Base-by-base conservation (phyloP, 2,113 vertebrate genomes). In the Hoplias malabaricus region DNA sequence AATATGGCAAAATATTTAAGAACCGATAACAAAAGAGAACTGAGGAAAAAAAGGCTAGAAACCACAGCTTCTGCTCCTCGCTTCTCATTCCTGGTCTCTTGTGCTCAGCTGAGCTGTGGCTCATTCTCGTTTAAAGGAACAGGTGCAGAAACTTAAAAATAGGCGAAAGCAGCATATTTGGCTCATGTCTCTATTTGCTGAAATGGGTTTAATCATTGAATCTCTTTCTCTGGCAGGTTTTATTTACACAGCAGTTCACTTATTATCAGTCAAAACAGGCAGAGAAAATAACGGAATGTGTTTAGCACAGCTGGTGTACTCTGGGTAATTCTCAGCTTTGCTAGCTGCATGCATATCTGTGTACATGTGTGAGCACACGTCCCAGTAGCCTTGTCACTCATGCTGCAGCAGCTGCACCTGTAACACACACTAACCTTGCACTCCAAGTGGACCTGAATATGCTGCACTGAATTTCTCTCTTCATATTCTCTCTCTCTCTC, bases 341-440 rank as follows among this genome's bases (percentile, higher is more conserved):
- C 40, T n/a, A 7, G 16, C 63, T 31, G 38, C 14, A 16, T 48
- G 54, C 70, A 42, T 67, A 11, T 50, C 54, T 71, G 70, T 63
- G 54, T 69, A n/a, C 43, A 63, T 61, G 31, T 53, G 57, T 85
- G 42, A 62, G 48, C 71, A 42, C 34, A 31, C 78, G 7, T 71
- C 48, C 42, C 69, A 80, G 69, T 79, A 57, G 66, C 38, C 42
- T 53, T 77, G 62, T 74, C 63, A 56, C 46, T 83, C 29, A 65
- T 53, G 38, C 50, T 57, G 43, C 67, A 54, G 40, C 34, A 6
- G 27, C 25, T 54, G 48, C 46, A 71, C 66, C 34, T 42, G 36
- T 53, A 77, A 77, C 74, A 50, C 50, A 70, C 6, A 67, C 23
- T 68, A 29, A 14, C 65, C 70, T 65, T 82, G 68, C 27, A 46